Evolutionary conservation across 2,113 vertebrate genomes (phyloP).

Genomic region (Brachypodius melanocephalos): DNA sequence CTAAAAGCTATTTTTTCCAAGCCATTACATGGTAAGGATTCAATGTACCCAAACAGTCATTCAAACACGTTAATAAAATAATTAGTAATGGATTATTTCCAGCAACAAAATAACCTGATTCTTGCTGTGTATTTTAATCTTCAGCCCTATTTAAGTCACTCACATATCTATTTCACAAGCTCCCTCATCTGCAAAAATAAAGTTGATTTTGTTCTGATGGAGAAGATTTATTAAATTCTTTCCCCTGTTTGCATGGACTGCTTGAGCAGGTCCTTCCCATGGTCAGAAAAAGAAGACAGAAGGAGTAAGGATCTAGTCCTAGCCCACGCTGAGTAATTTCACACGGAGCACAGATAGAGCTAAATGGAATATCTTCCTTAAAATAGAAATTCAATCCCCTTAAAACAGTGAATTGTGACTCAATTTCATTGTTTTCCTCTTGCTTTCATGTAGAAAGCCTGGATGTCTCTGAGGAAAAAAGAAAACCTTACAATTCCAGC

Average conservation of each 20-base stretch:
- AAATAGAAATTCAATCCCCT: not conserved
- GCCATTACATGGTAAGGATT: not conserved
- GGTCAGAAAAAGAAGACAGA: not conserved
- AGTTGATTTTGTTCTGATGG: not conserved
- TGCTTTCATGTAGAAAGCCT: not conserved
- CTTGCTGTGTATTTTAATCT: not conserved
- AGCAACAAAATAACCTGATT: not conserved
- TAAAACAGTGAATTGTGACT: not conserved
- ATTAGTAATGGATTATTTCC: not conserved
- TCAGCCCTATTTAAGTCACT: not conserved
- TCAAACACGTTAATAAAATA: not conserved
- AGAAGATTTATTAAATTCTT: not conserved
- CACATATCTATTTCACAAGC: not conserved
- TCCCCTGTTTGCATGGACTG: not conserved
- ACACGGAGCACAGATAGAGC: not conserved
- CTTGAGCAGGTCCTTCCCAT: not conserved
- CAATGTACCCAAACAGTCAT: rapidly evolving
- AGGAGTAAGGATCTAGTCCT: not conserved
- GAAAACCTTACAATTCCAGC: not conserved
- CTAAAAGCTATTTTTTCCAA: not conserved
- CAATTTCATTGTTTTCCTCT: not conserved
- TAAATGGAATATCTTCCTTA: not conserved
- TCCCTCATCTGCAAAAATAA: not conserved
- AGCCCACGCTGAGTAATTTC: not conserved
- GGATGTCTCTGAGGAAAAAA: not conserved